phyloP scores from a whole-genome alignment of 2,888 invertebrate genomes.

The Agriotes lineatus region DNA sequence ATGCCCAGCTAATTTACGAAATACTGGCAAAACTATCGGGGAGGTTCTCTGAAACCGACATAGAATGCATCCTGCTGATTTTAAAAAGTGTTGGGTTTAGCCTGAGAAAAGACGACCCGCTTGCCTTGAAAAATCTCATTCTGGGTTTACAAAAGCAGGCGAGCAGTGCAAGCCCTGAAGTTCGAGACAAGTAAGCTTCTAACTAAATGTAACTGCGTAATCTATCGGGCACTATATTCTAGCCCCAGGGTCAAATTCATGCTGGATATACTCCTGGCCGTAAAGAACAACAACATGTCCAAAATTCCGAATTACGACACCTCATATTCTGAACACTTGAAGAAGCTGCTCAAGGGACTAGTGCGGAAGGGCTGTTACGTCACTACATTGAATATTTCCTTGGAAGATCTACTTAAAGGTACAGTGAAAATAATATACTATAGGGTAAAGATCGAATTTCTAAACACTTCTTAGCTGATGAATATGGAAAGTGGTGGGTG shows the following conservation, averaged over 20 bases:
- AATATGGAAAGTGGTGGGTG: slow-evolving; percentile 96
- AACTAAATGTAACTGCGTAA: too few relatives aligned
- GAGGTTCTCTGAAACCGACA: slow-evolving; percentile 80
- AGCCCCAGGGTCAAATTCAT: slow-evolving; percentile 89
- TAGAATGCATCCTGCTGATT: slow-evolving; percentile 85
- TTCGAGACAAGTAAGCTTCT: slow-evolving; percentile 65
- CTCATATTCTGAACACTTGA: slow-evolving; percentile 83
- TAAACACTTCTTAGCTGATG: slow-evolving; percentile 81
- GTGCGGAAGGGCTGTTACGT: slow-evolving; percentile 84
- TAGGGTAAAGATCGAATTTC: too few relatives aligned
- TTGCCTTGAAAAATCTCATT: slow-evolving; percentile 81
- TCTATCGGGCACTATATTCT: too few relatives aligned
- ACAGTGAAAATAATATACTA: too few relatives aligned
- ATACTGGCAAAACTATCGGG: slow-evolving; percentile 77
- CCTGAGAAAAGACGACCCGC: slow-evolving; percentile 88
- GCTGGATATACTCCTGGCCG: slow-evolving; percentile 88
- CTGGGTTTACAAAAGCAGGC: slow-evolving; percentile 76
- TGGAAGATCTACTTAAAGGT: slow-evolving; percentile 88
- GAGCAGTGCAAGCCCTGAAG: slow-evolving; percentile 61
- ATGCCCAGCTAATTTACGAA: slow-evolving; percentile 83
- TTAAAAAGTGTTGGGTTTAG: slow-evolving; percentile 86
- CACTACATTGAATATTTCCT: slow-evolving; percentile 84
- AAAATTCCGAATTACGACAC: slow-evolving; percentile 96
- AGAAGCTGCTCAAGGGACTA: slow-evolving; percentile 80
- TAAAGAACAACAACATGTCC: slow-evolving; percentile 94